Evolutionary conservation across 2,113 vertebrate genomes (phyloP).

Genomic region (Brachionichthys hirsutus): DNA sequence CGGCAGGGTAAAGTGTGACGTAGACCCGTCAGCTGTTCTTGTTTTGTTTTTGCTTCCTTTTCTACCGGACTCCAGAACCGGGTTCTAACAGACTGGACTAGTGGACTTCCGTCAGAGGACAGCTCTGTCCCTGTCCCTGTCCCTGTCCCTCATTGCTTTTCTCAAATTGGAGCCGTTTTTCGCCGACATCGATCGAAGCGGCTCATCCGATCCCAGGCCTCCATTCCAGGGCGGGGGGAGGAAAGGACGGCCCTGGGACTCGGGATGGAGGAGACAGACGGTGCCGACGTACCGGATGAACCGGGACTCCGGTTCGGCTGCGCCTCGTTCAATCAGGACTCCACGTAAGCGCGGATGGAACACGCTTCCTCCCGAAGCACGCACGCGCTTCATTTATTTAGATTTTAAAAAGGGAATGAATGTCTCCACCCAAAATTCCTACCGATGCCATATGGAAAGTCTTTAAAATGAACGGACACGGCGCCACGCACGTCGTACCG

Average conservation of each 20-base stretch:
- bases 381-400: too few species aligned
- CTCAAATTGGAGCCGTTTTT: slow-evolving; percentile 53
- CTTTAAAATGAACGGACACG: too few species aligned
- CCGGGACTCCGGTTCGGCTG: slow-evolving; percentile 70
- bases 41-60: slow-evolving; percentile 46
- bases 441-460: too few species aligned
- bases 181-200: slow-evolving; percentile 62
- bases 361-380: too few species aligned
- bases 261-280: slow-evolving; percentile 77
- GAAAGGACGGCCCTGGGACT: slow-evolving; percentile 70
- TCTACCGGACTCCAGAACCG: not conserved
- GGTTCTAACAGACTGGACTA: not conserved
- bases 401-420: too few species aligned
- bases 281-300: slow-evolving; percentile 54
- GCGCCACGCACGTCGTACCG: too few species aligned
- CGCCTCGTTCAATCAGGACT: slow-evolving; percentile 92
- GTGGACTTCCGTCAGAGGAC: not conserved
- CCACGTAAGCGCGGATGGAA: slow-evolving; percentile 83
- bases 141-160: slow-evolving; percentile 12
- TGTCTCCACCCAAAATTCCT: too few species aligned
- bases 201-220: slow-evolving; percentile 72
- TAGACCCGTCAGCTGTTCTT: slow-evolving; percentile 76
- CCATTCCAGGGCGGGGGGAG: slow-evolving; percentile 71
- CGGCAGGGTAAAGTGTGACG: slow-evolving; percentile 38
- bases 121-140: not conserved